Conservation (phyloP, 1,140 invertebrate genomes). For the Diorhabda elongata region DNA sequence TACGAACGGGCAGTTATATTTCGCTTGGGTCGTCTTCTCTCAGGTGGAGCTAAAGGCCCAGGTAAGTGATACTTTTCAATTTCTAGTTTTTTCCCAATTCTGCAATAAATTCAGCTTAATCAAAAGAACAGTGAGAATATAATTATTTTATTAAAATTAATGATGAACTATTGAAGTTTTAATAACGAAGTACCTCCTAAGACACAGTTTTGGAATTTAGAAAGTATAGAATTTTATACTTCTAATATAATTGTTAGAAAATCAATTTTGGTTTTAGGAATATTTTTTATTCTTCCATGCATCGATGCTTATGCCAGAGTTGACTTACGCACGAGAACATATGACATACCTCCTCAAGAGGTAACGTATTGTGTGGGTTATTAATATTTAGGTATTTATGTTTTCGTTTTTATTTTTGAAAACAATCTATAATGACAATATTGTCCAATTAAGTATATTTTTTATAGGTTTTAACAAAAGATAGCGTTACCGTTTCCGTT, state of each 20-base stretch:
- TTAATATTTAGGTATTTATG: too few relatives aligned
- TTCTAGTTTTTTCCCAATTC: too few relatives aligned
- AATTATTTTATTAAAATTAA: too few relatives aligned
- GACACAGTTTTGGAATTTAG: too few relatives aligned
- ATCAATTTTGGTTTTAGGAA: conserved; percentile 57
- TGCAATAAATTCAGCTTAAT: too few relatives aligned
- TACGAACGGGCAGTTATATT: conserved; percentile 90
- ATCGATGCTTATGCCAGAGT: conserved; percentile 90
- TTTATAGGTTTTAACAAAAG: conserved; percentile 82
- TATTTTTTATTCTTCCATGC: conserved; percentile 93
- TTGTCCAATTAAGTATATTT: conserved; percentile 2
- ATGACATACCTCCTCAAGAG: conserved; percentile 94
- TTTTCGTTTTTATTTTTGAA: too few relatives aligned
- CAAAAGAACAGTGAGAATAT: too few relatives aligned
- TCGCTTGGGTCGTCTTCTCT: conserved; percentile 75
- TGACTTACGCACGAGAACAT: conserved; percentile 84
- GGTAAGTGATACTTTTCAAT: conserved; percentile 54
- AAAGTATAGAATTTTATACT: too few relatives aligned
- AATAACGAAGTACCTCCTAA: too few relatives aligned
- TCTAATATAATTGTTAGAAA: too few relatives aligned
- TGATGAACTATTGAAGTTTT: too few relatives aligned
- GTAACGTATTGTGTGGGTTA: conserved; percentile 50
- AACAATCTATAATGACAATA: too few relatives aligned
- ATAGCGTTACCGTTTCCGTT: conserved; percentile 91
- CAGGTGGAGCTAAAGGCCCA: conserved; percentile 88